A percentile compares a stretch with the other conserved stretches of the same genome.
These are phyloP conservation scores for Incurvaria masculella DNA, from an alignment of 2,888 invertebrate genomes.

Conservation along the genomic window DNA sequence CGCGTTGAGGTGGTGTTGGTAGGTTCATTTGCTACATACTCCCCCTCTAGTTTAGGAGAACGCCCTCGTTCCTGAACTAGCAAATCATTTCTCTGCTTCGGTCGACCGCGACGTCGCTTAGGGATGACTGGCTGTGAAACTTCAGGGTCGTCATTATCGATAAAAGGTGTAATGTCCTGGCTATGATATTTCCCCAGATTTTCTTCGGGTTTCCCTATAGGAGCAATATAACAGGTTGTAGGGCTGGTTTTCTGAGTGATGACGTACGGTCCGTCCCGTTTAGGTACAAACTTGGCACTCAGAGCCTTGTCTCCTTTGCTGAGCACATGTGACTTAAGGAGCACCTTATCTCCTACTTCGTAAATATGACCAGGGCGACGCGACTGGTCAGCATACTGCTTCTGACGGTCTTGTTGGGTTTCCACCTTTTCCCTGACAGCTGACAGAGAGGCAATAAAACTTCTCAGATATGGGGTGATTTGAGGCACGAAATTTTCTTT, in stretches of 20 bases:
- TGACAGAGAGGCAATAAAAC: slow-evolving; percentile 7
- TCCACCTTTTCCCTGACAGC: slow-evolving; percentile 14
- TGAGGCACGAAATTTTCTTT: background rate
- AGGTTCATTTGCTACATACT: no score
- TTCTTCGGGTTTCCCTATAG: no score
- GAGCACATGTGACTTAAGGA: slow-evolving; percentile 17
- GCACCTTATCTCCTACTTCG: slow-evolving; percentile 18
- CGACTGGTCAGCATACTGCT: slow-evolving; percentile 13
- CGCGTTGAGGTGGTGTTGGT: no score
- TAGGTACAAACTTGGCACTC: slow-evolving; percentile 21
- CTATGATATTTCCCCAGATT: no score
- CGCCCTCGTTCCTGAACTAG: no score
- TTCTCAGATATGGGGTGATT: slow-evolving; percentile 2
- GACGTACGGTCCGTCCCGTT: slow-evolving; percentile 23
- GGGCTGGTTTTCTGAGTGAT: slow-evolving; percentile 9
- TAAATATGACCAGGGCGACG: slow-evolving; percentile 14
- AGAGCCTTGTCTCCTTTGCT: slow-evolving; percentile 16
- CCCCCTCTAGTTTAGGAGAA: no score
- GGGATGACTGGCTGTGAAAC: no score
- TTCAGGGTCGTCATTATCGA: no score
- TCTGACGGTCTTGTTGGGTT: slow-evolving; percentile 14
- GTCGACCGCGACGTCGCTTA: no score
- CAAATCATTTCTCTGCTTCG: no score
- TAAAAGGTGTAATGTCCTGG: no score
- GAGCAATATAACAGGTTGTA: no score